Base-by-base conservation (phyloP, 1,140 invertebrate genomes). In the Diabrotica undecimpunctata region DNA sequence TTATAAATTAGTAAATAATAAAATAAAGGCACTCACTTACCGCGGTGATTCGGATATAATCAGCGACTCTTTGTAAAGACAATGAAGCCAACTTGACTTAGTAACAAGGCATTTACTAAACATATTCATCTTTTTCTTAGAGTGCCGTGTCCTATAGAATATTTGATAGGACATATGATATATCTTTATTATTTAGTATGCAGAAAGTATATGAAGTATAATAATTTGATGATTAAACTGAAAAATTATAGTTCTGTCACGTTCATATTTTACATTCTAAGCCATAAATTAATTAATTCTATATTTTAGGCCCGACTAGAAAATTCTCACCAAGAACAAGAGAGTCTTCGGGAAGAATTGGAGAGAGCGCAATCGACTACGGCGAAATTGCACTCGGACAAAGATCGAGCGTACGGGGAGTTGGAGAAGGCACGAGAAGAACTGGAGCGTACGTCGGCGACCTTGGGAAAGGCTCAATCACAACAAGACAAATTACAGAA, bases 311-410 rank as follows among this genome's bases (percentile, higher is more conserved):
- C 94, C 10, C 90, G 94, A 77, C 82, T 97, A 72, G 95, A 96
- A 82, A 96, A 96, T 81, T 93, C 94, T 75, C 93, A 96, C 82
- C 90, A 90, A 61, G 94, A 97, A 81, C 92, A 94, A 75, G 93
- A 96, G 73, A 95, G 90, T 76, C 80, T 96, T 59, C 91, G 94
- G 58, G 94, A 96, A 74, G 94, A 96, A 80, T 90, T 94, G 74
- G 94, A 95, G 75, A 84, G 92, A 60, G 83, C 88, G 11, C 88
- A 91, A 75, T 82, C 87, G 0, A 84, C 87, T 7, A 87, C 92
- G 51, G 89, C 90, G 55, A 85, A 93, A 60, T 82, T 94, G 64
- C 92, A 94, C 77, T 89, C 90, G 12, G 94, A 97, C 80, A 85
- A 92, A 59, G 94, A 97, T 75, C 90, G 92, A 78, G 90, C 92